Base-by-base conservation (phyloP, 2,888 invertebrate genomes). In the Salticus scenicus region DNA sequence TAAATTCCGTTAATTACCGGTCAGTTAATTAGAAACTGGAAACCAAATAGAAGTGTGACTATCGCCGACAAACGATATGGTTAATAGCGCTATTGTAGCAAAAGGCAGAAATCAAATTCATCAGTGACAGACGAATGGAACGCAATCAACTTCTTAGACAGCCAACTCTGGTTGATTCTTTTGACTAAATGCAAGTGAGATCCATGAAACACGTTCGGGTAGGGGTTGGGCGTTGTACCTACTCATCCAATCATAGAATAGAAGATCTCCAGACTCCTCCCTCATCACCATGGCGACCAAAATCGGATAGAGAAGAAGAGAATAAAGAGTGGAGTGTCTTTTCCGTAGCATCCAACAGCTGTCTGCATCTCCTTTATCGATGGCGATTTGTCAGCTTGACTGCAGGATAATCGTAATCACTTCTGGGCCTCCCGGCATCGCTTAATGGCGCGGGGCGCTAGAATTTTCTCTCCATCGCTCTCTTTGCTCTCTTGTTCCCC, bases 371-470 rank as follows among this genome's bases (percentile, higher is more conserved):
- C 69, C 75, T 84, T 84, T 84, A 84, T 84, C 83, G 83, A 78
- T 78, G 73, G 78, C 74, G 84, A 85, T 85, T 85, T 85, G 84
- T 85, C 79, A 85, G 84, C 64, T 63, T 75, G 81, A 82, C 81
- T 82, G 70, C 47, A 33, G 81, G 82, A 83, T 83, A 76, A 81
- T 76, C 76, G 71, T 83, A 83, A 83, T 83, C 82, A 81, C 81
- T 81, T 81, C 78, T 78, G 69, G 51, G 67, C 69, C 81, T 72
- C 70, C 67, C 64, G 74, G 82, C 81, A 64, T 71, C 75, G 70
- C 69, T 82, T 82, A 82, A 82, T 82, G 75, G 82, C 17, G 75
- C 74, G 69, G 67, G 57, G 71, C 82, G 64, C 74, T 67, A 74
- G 74, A 71, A 31, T 69, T 78, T 51, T 57, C 57, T 67, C 33